phyloP scores from a whole-genome alignment of 2,113 vertebrate genomes.

The Anguilla japonica region DNA sequence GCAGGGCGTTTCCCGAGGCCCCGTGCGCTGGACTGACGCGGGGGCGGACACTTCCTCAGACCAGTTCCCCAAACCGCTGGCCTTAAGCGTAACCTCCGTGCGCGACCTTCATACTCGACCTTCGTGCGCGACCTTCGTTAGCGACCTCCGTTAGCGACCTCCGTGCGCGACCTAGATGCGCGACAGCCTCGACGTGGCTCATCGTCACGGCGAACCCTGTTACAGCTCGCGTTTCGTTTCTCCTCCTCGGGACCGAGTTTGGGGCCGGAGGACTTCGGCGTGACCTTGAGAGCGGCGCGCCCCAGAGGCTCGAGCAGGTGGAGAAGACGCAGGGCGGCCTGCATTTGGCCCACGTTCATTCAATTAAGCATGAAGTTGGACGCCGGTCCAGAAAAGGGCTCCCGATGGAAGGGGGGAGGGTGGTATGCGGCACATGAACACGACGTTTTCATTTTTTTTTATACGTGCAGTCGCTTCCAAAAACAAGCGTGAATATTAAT shows the following conservation, averaged over 20 bases:
- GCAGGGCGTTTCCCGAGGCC: neutral
- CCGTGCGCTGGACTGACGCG: neutral
- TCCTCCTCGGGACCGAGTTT: neutral
- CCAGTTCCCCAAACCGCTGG: neutral
- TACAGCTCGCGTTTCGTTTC: slow-evolving; percentile 4
- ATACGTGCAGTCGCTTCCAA: neutral
- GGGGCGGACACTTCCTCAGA: neutral
- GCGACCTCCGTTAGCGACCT: neutral
- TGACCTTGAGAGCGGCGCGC: neutral
- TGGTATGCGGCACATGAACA: neutral
- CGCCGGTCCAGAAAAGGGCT: neutral
- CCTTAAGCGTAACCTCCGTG: neutral
- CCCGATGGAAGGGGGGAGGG: neutral
- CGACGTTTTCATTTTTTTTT: neutral
- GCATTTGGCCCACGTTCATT: neutral
- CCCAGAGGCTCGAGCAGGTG: slow-evolving; percentile 7
- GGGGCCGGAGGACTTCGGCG: neutral
- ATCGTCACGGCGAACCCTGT: neutral
- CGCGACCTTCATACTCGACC: neutral
- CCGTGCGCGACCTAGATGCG: neutral
- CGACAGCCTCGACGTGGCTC: neutral
- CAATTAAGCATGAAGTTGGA: neutral
- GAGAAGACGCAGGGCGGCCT: neutral
- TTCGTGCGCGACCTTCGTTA: neutral
- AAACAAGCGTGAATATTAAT: too few species aligned